These are phyloP conservation scores for Tokudaia tokunoshimensis DNA, from an alignment of 2,797 vertebrate species.

Conservation along the genomic window DNA sequence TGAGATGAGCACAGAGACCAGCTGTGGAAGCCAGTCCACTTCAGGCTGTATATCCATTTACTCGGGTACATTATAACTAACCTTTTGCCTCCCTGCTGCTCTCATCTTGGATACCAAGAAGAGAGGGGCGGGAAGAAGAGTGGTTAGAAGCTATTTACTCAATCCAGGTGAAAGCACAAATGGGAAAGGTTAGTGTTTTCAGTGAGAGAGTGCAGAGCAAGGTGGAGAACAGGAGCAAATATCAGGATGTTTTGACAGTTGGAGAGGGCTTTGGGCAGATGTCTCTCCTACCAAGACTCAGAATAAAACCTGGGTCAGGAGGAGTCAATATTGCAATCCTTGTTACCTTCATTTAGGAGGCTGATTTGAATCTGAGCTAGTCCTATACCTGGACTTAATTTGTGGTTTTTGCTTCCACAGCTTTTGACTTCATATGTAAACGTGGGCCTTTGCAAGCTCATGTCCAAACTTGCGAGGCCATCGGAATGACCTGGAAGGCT, in stretches of 20 bases:
- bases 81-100: constrained; percentile 72
- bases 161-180: constrained; percentile 82
- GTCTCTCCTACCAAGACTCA: constrained; percentile 50
- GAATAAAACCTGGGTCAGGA: constrained; percentile 2
- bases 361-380: constrained; percentile 31
- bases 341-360: not conserved
- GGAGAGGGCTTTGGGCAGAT: constrained; percentile 60
- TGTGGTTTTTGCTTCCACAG: constrained; percentile 17
- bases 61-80: constrained; percentile 72
- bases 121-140: constrained; percentile 76
- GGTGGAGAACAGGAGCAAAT: constrained; percentile 70
- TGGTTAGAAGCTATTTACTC: constrained; percentile 79
- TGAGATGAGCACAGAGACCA: not conserved
- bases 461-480: not conserved
- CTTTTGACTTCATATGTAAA: constrained; percentile 9
- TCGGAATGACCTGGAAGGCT: not conserved
- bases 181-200: constrained; percentile 77
- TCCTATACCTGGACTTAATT: not conserved
- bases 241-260: constrained; percentile 76
- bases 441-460: constrained; percentile 13
- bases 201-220: constrained; percentile 74
- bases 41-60: constrained; percentile 73
- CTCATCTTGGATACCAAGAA: constrained; percentile 83
- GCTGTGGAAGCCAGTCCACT: constrained; percentile 51
- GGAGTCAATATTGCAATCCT: constrained; percentile 43